A percentile compares a stretch with the other conserved stretches of the same genome.
These are phyloP conservation scores for Pipistrellus pygmaeus DNA, from an alignment of 2,797 vertebrate species.

Conservation along the genomic window DNA sequence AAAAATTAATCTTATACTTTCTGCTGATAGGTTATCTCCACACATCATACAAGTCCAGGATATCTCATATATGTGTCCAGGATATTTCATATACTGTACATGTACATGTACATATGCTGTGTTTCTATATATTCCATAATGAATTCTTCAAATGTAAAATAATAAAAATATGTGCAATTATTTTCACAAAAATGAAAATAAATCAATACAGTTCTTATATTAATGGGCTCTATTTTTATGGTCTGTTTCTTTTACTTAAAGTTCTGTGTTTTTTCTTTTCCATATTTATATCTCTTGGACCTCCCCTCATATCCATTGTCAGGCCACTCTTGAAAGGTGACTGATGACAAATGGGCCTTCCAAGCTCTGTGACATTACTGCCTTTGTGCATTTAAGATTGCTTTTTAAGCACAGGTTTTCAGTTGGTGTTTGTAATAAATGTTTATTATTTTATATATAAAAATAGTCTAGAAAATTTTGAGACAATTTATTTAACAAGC, in stretches of 20 bases:
- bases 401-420: not conserved
- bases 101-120: not conserved
- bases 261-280: not conserved
- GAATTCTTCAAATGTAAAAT: not conserved
- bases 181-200: slow-evolving; percentile 51
- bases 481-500: not conserved
- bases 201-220: not conserved
- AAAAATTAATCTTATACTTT: slow-evolving; percentile 33
- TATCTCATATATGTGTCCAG: not conserved
- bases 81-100: not conserved
- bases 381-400: not conserved
- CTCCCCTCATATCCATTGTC: not conserved
- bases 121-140: not conserved
- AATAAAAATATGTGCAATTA: not conserved
- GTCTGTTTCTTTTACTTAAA: slow-evolving; percentile 45
- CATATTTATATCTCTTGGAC: not conserved
- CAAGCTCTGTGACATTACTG: not conserved
- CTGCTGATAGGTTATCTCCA: not conserved
- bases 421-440: not conserved
- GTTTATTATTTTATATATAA: not conserved
- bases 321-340: not conserved
- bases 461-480: not conserved
- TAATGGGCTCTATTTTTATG: not conserved
- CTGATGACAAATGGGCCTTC: not conserved
- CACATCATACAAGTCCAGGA: not conserved